Base-by-base conservation (phyloP, 2,797 vertebrate species). In the Rhinella marina region DNA sequence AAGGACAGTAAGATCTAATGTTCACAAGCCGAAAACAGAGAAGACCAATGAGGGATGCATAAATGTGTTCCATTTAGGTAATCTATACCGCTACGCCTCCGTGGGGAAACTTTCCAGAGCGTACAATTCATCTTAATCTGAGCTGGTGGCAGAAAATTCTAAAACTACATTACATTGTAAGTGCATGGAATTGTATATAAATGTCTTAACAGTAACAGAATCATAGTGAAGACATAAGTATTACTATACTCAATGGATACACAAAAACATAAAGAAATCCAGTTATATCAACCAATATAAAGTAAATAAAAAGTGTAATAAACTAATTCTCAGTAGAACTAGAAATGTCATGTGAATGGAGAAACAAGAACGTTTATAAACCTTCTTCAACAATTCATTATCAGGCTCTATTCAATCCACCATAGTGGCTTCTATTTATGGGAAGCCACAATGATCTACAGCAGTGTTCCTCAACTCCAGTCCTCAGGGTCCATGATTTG, bases 1-100 rank as follows among this genome's bases (percentile, higher is more conserved):
- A 90, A 92, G 92, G 90, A 81, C 90, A 94, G 91, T 90, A 92
- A 89, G 93, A 92, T 29, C 91, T 87, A 91, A 89, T 89, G 91
- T 88, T 91, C 73, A 92, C 92, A 90, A 64, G 82, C 82, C 89
- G 91, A 89, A 90, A 91, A 91, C 82, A 92, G 89, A 78, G 82
- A 91, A 72, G 80, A 81, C 82, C 91, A 88, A 87, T 81, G 87
- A 93, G 81, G 48, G 48, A 66, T 66, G 57, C 2, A 75, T 57
- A 68, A 56, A 41, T 68, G 61, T 57, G 12, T 57, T 68, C 23
- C 61, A 87, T 68, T 41, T 77, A 57, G 61, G 21, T 79, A 52
- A 78, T 64, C 57, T 64, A 81, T 50, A 78, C 23, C 17, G 32
- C 72, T 52, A 48, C 14, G 29, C 6, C 2, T 50, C 57, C 16